Percentiles rank a stretch among this genome's conserved stretches.
Conservation (phyloP, 1,140 invertebrate genomes). For the Drosophila obscura region DNA sequence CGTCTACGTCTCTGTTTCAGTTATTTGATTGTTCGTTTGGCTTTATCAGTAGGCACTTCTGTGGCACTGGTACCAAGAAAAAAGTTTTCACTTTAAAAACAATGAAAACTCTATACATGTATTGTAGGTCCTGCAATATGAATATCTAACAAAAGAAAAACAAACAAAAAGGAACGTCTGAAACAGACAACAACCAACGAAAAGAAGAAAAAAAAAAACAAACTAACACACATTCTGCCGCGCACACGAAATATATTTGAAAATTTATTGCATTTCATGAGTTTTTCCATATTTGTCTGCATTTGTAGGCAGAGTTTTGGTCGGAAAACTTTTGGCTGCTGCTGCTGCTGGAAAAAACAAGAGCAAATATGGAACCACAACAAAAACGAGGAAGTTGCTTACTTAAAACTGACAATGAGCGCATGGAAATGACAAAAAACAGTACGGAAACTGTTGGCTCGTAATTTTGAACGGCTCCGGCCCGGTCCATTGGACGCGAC, state of each 20-base stretch:
- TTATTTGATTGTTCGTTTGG: slow-evolving; percentile 44
- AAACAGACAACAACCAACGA: slow-evolving; percentile 8
- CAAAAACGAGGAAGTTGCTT: slow-evolving; percentile 65
- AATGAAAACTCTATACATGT: slow-evolving; percentile 36
- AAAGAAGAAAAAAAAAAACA: slow-evolving; percentile 12
- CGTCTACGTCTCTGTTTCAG: slow-evolving; percentile 7
- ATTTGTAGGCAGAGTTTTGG: slow-evolving; percentile 75
- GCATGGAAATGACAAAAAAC: slow-evolving; percentile 82
- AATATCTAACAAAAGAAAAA: slow-evolving; percentile 18
- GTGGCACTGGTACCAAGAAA: slow-evolving; percentile 48
- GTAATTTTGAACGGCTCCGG: slow-evolving; percentile 68
- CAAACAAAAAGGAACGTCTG: slow-evolving; percentile 11
- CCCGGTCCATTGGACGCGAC: slow-evolving; percentile 70
- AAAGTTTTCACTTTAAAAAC: slow-evolving; percentile 52
- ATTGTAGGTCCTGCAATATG: slow-evolving; percentile 1
- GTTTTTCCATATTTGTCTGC: slow-evolving; percentile 79
- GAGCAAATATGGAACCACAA: slow-evolving; percentile 29
- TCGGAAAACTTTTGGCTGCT: slow-evolving; percentile 70
- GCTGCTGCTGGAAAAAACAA: slow-evolving; percentile 36
- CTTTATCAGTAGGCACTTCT: slow-evolving; percentile 63
- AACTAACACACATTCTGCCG: slow-evolving; percentile 18
- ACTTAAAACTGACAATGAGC: slow-evolving; percentile 81
- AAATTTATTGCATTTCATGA: slow-evolving; percentile 81
- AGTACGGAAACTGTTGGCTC: slow-evolving; percentile 80
- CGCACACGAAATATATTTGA: slow-evolving; percentile 75